Evolutionary conservation across 2,797 vertebrate genomes (phyloP).

Genomic region (Aldrovandia affinis): DNA sequence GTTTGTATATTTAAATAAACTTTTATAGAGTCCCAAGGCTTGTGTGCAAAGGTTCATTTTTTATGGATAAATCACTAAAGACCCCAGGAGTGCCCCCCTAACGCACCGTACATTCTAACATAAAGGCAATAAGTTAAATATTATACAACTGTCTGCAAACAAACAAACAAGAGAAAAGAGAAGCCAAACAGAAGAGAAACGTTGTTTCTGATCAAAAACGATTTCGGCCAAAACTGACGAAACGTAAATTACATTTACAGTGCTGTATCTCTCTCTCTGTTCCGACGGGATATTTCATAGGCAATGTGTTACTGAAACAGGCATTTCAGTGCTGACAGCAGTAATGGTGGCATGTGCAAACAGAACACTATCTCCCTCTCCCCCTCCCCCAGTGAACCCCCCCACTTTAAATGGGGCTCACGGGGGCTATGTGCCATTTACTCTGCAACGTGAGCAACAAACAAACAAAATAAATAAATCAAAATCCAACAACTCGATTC

Average conservation of each 20-base stretch:
- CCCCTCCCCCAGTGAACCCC: neutral
- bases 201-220: conserved; percentile 63
- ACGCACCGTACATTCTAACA: conserved; percentile 84
- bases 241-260: conserved; percentile 68
- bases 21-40: conserved; percentile 74
- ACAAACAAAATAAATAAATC: conserved; percentile 57
- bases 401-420: conserved; percentile 41
- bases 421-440: conserved; percentile 61
- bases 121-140: conserved; percentile 85
- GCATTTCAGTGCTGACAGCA: conserved; percentile 61
- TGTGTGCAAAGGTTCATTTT: conserved; percentile 78
- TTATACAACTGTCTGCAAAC: conserved; percentile 74
- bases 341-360: conserved; percentile 24
- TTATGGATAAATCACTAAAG: conserved; percentile 70
- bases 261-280: conserved; percentile 61
- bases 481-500: conserved; percentile 75
- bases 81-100: conserved; percentile 75
- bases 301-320: conserved; percentile 65
- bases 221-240: conserved; percentile 58
- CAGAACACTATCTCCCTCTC: neutral
- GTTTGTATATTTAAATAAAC: conserved; percentile 74
- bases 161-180: conserved; percentile 65
- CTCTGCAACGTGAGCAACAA: conserved; percentile 63
- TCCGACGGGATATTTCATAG: conserved; percentile 68
- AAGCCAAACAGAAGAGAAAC: conserved; percentile 68